Conservation (phyloP, 2,113 vertebrate genomes). For the Felis chaus region DNA sequence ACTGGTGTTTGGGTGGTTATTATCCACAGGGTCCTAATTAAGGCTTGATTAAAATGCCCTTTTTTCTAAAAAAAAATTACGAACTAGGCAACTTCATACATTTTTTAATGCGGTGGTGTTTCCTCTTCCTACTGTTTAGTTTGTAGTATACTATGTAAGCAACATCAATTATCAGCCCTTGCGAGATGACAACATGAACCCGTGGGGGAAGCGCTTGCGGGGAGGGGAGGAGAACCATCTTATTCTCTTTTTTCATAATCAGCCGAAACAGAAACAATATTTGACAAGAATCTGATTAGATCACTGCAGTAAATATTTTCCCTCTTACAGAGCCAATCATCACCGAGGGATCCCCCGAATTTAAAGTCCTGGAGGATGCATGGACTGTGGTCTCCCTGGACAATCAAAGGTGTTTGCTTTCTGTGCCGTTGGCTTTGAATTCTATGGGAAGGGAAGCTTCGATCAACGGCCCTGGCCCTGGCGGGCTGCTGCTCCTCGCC, state of each 20-base stretch:
- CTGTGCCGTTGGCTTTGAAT: background rate
- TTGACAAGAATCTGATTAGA: constrained; percentile 67
- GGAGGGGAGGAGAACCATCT: background rate
- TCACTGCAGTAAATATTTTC: constrained; percentile 70
- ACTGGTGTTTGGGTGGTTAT: constrained; percentile 82
- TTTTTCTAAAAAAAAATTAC: constrained; percentile 76
- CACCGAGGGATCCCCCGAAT: constrained; percentile 93
- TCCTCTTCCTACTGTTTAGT: constrained; percentile 74
- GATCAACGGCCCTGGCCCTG: background rate
- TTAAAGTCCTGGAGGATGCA: constrained; percentile 91
- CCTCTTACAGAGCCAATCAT: constrained; percentile 93
- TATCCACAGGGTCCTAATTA: constrained; percentile 86
- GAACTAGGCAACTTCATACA: constrained; percentile 76
- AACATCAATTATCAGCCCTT: constrained; percentile 66
- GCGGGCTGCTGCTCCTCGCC: fast-evolving
- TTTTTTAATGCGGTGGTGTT: constrained; percentile 66
- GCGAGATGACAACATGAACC: constrained; percentile 65
- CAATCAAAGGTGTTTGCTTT: constrained; percentile 89
- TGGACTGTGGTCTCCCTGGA: constrained; percentile 95
- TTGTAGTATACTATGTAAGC: constrained; percentile 54
- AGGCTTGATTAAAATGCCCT: constrained; percentile 85
- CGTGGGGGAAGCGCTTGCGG: constrained; percentile 40
- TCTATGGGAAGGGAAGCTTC: background rate
- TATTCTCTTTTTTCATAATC: constrained; percentile 42
- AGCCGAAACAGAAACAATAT: constrained; percentile 64